Conservation (phyloP, 2,797 vertebrate species). For the Myotis pilosus region DNA sequence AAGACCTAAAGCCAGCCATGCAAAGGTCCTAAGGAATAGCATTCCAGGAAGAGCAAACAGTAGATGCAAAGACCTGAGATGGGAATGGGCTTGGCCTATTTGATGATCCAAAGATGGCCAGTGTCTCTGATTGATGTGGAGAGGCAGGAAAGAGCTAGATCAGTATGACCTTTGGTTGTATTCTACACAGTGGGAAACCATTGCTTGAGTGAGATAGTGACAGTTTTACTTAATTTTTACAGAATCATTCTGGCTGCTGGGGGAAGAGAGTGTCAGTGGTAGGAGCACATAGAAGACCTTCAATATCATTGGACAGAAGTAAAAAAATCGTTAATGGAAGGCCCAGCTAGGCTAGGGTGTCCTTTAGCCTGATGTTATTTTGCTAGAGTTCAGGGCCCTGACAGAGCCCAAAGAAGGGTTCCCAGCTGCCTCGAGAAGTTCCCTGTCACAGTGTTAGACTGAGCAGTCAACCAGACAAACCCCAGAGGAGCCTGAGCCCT, state of each 20-base stretch:
- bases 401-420: background rate
- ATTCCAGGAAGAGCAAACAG: background rate
- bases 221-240: slow-evolving; percentile 6
- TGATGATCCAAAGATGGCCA: background rate
- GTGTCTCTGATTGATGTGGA: background rate
- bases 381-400: background rate
- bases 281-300: background rate
- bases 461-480: background rate
- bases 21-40: background rate
- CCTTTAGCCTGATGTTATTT: background rate
- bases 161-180: background rate
- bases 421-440: background rate
- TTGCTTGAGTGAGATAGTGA: background rate
- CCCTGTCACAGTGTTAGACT: background rate
- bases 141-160: background rate
- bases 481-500: background rate
- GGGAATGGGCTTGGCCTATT: background rate
- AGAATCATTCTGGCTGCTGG: background rate
- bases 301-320: background rate
- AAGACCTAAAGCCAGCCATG: background rate
- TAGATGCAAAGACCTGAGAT: background rate
- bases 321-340: background rate
- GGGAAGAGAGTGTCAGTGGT: background rate
- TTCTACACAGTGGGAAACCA: background rate
- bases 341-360: background rate